Evolutionary conservation across 2,888 invertebrate genomes (phyloP).

Genomic region (Phyllotreta striolata): DNA sequence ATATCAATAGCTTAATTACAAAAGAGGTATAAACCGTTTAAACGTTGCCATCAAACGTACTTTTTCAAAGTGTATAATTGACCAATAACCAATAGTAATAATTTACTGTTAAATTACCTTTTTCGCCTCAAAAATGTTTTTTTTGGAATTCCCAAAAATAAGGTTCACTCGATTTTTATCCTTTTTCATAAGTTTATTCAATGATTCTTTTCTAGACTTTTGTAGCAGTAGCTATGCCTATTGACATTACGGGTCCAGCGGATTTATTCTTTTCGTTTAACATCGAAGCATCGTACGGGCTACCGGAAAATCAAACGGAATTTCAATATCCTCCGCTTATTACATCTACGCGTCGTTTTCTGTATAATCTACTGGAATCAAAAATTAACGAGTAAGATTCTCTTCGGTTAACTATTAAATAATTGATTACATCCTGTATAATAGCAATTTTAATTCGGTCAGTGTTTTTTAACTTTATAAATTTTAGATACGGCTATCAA

Average conservation of each 20-base stretch:
- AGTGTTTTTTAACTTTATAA: conserved; percentile 1
- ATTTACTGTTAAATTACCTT: too few relatives aligned
- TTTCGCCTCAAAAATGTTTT: too few relatives aligned
- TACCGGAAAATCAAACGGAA: conserved; percentile 65
- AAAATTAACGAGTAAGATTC: conserved; percentile 51
- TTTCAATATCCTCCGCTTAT: conserved; percentile 52
- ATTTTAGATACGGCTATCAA: conserved; percentile 67
- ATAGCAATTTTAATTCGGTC: neutral
- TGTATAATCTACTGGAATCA: conserved; percentile 50
- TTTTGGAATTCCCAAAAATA: too few relatives aligned
- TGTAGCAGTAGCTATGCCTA: conserved; percentile 73
- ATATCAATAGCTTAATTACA: too few relatives aligned
- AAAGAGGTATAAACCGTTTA: too few relatives aligned
- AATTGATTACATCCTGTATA: neutral
- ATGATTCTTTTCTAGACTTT: conserved; percentile 65
- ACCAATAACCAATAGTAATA: too few relatives aligned
- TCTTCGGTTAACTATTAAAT: neutral
- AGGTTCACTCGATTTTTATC: too few relatives aligned
- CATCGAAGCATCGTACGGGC: conserved; percentile 73
- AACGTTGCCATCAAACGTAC: too few relatives aligned
- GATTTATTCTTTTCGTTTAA: conserved; percentile 78
- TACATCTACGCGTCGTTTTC: conserved; percentile 46
- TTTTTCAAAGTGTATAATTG: too few relatives aligned
- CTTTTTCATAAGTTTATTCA: neutral
- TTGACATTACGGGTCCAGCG: conserved; percentile 70